Evolutionary conservation across 2,797 vertebrate species (phyloP).

Genomic region (Petrocephalus schoutedeni): DNA sequence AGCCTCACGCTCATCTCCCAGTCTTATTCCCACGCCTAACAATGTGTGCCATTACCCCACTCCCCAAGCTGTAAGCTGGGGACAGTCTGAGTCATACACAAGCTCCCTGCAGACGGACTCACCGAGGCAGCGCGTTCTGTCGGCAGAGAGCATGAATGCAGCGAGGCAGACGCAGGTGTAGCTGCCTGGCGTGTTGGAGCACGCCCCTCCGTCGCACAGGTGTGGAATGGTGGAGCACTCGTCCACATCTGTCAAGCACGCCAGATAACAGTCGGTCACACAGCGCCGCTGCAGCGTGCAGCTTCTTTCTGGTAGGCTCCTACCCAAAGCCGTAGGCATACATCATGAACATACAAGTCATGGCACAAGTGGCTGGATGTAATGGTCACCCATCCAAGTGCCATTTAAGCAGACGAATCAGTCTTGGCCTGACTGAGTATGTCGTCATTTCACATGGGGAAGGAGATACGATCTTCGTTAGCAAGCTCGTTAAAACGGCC

Average conservation of each 20-base stretch:
- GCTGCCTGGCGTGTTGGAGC: conserved; percentile 61
- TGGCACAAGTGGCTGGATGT: neutral
- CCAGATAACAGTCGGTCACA: neutral
- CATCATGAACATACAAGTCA: neutral
- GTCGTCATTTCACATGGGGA: neutral
- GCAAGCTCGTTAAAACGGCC: neutral
- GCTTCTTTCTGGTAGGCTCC: neutral
- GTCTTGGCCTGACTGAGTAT: neutral
- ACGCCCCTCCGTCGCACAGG: conserved; percentile 58
- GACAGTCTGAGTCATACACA: neutral
- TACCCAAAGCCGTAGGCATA: neutral
- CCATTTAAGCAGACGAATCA: neutral
- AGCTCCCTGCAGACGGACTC: conserved; percentile 33
- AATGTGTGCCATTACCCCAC: neutral
- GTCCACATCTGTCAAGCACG: conserved; percentile 54
- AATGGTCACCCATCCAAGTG: neutral
- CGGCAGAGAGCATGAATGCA: conserved; percentile 51
- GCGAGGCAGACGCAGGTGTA: conserved; percentile 60
- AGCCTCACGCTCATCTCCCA: neutral
- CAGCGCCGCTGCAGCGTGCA: neutral
- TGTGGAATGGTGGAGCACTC: conserved; percentile 56
- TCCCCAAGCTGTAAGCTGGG: neutral
- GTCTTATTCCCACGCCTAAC: neutral
- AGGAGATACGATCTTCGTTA: neutral
- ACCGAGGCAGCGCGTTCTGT: conserved; percentile 59